These are phyloP conservation scores for Chloroceryle aenea DNA, from an alignment of 2,113 vertebrate species.

Conservation along the genomic window DNA sequence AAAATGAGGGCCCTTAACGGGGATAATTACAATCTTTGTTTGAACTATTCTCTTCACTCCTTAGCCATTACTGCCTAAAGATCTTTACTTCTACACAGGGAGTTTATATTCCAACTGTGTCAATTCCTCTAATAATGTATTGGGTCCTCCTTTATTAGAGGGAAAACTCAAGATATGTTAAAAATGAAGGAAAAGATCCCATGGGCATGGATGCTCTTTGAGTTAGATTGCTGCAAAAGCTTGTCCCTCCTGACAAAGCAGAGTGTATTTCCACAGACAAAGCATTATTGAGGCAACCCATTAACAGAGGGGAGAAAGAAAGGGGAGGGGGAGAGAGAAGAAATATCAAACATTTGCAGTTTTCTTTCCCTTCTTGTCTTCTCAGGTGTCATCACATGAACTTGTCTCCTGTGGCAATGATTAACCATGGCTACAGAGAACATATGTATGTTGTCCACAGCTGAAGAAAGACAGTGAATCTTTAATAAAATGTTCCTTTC, in stretches of 20 bases:
- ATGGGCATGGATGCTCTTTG: background rate
- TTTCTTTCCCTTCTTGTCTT: background rate
- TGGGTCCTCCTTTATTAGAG: background rate
- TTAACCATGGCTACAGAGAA: background rate
- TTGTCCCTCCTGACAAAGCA: background rate
- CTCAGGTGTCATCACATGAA: background rate
- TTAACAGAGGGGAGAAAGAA: background rate
- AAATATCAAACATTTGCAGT: background rate
- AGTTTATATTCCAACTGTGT: background rate
- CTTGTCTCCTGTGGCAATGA: background rate
- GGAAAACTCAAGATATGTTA: background rate
- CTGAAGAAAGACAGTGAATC: rapidly evolving
- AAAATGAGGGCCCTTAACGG: background rate
- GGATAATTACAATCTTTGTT: background rate
- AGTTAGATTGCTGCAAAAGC: background rate
- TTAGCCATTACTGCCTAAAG: background rate
- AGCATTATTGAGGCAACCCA: background rate
- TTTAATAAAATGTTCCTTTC: background rate
- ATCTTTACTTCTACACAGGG: background rate
- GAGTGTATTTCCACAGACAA: background rate
- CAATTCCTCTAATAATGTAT: background rate
- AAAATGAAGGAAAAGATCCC: background rate
- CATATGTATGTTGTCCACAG: rapidly evolving
- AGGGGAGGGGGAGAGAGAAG: no score
- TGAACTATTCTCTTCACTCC: background rate